A percentile compares a stretch with the other conserved stretches of the same genome.
These are phyloP conservation scores for Craniophora ligustri DNA, from an alignment of 2,888 invertebrate species.

Conservation along the genomic window DNA sequence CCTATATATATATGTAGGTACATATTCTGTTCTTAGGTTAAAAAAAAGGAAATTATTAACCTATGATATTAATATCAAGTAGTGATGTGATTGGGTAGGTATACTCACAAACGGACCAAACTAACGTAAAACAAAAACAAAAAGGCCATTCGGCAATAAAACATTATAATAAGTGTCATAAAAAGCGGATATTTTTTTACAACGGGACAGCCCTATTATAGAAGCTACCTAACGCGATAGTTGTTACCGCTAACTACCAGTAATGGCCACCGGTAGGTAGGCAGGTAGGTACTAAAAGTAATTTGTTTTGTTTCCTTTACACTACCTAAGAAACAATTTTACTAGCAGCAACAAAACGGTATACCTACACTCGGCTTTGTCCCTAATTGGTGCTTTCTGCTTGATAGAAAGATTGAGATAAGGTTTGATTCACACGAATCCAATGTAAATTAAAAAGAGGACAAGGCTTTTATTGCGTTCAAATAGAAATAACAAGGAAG, in stretches of 20 bases:
- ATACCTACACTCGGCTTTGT: not conserved
- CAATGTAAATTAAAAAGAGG: not conserved
- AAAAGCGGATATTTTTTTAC: not conserved
- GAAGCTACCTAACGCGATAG: not conserved
- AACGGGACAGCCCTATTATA: constrained; percentile 26
- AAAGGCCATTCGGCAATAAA: too few relatives aligned
- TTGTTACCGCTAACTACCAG: constrained; percentile 24
- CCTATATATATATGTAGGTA: too few relatives aligned
- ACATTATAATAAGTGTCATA: constrained; percentile 1
- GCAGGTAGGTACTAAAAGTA: too few relatives aligned
- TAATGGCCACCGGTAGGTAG: constrained; percentile 31
- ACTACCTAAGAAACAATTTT: constrained; percentile 7
- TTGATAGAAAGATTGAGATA: not conserved
- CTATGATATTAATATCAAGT: too few relatives aligned
- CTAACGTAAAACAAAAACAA: too few relatives aligned
- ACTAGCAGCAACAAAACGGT: constrained; percentile 14
- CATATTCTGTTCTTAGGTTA: too few relatives aligned
- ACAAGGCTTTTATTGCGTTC: too few relatives aligned
- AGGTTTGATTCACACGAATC: not conserved
- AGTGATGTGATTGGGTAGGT: too few relatives aligned
- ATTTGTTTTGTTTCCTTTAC: constrained; percentile 36
- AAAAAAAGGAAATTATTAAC: too few relatives aligned
- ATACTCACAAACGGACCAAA: too few relatives aligned
- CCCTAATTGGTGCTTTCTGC: not conserved
- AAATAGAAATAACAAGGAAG: too few relatives aligned